Conservation (phyloP, 1,140 invertebrate genomes). For the Drosophila simulans region DNA sequence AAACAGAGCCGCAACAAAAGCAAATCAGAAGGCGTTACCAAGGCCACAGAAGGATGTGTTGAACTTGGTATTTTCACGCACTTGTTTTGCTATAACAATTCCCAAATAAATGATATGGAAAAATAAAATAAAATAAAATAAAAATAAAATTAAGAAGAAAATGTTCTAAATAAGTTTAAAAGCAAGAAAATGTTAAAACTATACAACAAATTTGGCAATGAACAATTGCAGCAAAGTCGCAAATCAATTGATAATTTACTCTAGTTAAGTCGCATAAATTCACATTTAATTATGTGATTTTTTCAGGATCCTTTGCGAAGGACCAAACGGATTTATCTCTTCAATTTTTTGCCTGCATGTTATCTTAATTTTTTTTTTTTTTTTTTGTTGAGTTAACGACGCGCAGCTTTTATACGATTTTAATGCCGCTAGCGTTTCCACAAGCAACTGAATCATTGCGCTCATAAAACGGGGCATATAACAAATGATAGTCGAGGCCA, state of each 20-base stretch:
- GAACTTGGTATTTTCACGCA: not conserved
- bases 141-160: too few species aligned
- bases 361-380: slow-evolving; percentile 1
- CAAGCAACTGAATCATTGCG: slow-evolving; percentile 12
- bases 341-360: not conserved
- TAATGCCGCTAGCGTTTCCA: slow-evolving; percentile 64
- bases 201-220: too few species aligned
- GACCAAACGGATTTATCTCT: not conserved
- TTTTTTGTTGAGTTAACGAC: slow-evolving; percentile 60
- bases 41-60: not conserved
- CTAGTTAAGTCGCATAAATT: too few species aligned
- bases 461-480: slow-evolving; percentile 60
- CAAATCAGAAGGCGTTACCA: slow-evolving; percentile 4
- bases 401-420: slow-evolving; percentile 73
- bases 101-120: too few species aligned
- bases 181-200: too few species aligned
- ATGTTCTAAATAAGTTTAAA: too few species aligned
- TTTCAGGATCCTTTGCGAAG: too few species aligned
- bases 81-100: not conserved
- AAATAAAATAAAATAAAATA: too few species aligned
- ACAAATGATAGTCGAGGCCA: slow-evolving; percentile 66
- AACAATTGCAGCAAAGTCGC: too few species aligned
- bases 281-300: too few species aligned
- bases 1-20: slow-evolving; percentile 8
- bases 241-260: too few species aligned